Evolutionary conservation across 2,797 vertebrate species (phyloP).

Genomic region (Macrochelys suwanniensis): DNA sequence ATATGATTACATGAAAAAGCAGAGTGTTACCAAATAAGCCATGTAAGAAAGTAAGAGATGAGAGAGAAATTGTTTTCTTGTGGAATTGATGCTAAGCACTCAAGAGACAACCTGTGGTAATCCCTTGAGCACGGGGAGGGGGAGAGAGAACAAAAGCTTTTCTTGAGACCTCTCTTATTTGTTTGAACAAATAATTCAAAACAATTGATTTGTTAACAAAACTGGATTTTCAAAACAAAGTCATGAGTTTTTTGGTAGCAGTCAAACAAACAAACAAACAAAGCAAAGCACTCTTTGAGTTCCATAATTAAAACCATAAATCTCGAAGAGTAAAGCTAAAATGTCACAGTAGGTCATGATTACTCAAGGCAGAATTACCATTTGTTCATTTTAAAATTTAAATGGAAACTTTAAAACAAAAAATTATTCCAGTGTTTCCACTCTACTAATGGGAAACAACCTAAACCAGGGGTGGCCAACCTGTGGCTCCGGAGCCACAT

Average conservation of each 20-base stretch:
- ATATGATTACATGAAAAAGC: neutral
- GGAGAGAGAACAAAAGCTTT: neutral
- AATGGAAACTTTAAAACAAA: neutral
- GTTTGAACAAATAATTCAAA: neutral
- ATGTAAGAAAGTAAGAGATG: neutral
- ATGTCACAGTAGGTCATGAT: neutral
- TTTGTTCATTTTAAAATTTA: neutral
- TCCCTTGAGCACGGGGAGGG: neutral
- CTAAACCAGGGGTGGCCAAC: too few species aligned
- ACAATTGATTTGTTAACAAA: neutral
- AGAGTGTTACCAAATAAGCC: neutral
- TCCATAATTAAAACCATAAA: neutral
- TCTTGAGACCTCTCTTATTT: fast-evolving
- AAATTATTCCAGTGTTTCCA: neutral
- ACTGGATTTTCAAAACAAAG: neutral
- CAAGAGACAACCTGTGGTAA: neutral
- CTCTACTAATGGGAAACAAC: neutral
- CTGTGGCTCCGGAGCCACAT: too few species aligned
- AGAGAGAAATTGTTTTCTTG: neutral
- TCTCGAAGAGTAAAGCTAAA: fast-evolving
- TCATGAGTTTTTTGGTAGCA: neutral
- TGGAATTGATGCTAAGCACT: neutral
- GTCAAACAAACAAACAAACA: neutral
- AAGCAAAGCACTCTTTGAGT: neutral
- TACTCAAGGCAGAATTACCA: neutral